These are phyloP conservation scores for Rhincodon typus DNA, from an alignment of 2,797 vertebrate species.

Conservation along the genomic window DNA sequence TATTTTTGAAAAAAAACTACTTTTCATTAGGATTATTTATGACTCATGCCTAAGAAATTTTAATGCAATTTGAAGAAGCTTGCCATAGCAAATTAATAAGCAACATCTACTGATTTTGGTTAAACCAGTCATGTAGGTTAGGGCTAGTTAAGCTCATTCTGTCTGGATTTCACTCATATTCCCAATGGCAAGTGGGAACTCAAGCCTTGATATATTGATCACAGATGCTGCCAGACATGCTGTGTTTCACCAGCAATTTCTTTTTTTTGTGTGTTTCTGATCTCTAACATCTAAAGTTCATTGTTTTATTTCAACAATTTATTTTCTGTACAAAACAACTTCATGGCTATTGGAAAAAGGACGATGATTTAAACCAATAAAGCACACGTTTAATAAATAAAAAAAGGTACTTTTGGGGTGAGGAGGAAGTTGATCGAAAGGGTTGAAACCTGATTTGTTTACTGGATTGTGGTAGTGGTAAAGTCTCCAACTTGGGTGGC, in stretches of 20 bases:
- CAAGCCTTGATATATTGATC: too few species aligned
- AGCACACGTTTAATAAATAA: too few species aligned
- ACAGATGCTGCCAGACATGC: too few species aligned
- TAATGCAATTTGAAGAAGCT: neutral
- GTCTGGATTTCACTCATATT: too few species aligned
- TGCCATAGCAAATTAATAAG: too few species aligned
- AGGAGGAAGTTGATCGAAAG: neutral
- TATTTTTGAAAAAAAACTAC: neutral
- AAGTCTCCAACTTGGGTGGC: neutral
- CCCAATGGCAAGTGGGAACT: too few species aligned
- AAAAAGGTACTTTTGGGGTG: neutral
- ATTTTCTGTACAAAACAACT: neutral
- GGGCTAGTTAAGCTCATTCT: neutral
- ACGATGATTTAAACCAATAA: too few species aligned
- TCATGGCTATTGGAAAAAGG: neutral
- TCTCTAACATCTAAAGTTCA: too few species aligned
- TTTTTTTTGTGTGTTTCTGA: too few species aligned
- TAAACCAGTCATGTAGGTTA: neutral
- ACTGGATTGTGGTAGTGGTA: neutral
- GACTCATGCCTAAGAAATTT: neutral
- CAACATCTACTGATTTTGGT: neutral
- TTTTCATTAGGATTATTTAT: neutral
- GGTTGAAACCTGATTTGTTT: neutral
- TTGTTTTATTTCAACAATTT: neutral
- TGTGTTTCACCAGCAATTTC: too few species aligned